These are phyloP conservation scores for Leiothrix lutea DNA, from an alignment of 2,113 vertebrate species.

Conservation along the genomic window DNA sequence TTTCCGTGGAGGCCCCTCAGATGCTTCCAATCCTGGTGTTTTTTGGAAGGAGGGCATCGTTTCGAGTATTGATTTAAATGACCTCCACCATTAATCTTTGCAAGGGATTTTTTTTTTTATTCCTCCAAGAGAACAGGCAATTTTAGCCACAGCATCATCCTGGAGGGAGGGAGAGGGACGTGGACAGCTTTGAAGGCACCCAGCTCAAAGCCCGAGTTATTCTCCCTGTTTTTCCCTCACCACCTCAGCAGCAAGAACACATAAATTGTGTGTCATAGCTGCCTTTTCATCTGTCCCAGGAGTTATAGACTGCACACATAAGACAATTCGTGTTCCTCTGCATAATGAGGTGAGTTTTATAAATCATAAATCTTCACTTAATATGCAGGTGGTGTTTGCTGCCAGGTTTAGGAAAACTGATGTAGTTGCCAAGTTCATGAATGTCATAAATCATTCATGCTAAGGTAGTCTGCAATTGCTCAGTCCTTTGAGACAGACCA, in stretches of 20 bases:
- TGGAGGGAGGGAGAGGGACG: neutral
- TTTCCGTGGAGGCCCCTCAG: conserved; percentile 27
- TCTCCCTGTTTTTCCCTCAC: conserved; percentile 50
- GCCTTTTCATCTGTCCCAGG: conserved; percentile 71
- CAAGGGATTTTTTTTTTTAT: neutral
- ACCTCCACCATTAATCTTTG: conserved; percentile 53
- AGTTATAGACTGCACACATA: conserved; percentile 75
- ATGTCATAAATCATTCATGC: conserved; percentile 78
- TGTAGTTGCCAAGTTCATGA: conserved; percentile 74
- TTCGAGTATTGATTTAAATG: conserved; percentile 52
- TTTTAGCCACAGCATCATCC: conserved; percentile 33
- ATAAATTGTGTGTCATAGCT: conserved; percentile 73
- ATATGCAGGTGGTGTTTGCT: conserved; percentile 74
- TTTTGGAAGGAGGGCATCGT: neutral
- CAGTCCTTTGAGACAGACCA: conserved; percentile 70
- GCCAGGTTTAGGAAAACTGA: conserved; percentile 75
- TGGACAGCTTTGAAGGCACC: conserved; percentile 53
- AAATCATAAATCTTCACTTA: conserved; percentile 79
- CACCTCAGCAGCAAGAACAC: conserved; percentile 51
- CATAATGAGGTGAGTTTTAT: conserved; percentile 77
- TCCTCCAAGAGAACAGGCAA: neutral
- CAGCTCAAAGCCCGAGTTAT: conserved; percentile 45
- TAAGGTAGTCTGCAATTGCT: conserved; percentile 69
- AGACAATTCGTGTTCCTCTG: conserved; percentile 76
- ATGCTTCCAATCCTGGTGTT: neutral